Percentiles rank a stretch among this genome's conserved stretches.
These are phyloP conservation scores for Nerophis lumbriciformis DNA, from an alignment of 2,113 vertebrate genomes.

Conservation along the genomic window DNA sequence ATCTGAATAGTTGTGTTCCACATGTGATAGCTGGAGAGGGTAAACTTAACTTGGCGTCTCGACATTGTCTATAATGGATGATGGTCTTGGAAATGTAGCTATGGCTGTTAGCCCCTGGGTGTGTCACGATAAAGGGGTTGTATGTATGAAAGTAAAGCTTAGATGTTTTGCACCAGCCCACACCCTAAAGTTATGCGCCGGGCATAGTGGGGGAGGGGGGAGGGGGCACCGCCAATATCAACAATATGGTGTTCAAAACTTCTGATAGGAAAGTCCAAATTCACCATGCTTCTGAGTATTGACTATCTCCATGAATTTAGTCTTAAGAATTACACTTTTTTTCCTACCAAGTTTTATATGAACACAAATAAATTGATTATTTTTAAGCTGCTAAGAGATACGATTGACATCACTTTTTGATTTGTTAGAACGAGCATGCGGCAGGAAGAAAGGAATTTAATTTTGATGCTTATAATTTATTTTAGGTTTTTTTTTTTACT, in stretches of 20 bases:
- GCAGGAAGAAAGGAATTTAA: slow-evolving; percentile 17
- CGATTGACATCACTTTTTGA: slow-evolving; percentile 14
- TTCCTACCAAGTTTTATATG: background rate
- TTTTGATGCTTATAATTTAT: slow-evolving; percentile 24
- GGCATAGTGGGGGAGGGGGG: background rate
- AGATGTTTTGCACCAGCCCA: slow-evolving; percentile 39
- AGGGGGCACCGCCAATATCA: slow-evolving; percentile 13
- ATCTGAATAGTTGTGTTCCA: slow-evolving; percentile 38
- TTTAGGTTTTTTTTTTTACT: slow-evolving; percentile 12
- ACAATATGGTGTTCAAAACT: slow-evolving; percentile 1
- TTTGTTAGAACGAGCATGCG: slow-evolving; percentile 19
- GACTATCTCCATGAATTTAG: slow-evolving; percentile 13
- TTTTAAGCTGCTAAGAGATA: slow-evolving; percentile 13
- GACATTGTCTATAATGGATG: slow-evolving; percentile 43
- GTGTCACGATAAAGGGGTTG: slow-evolving; percentile 34
- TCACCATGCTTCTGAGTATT: slow-evolving; percentile 2
- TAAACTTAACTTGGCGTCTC: slow-evolving; percentile 38
- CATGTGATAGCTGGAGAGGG: slow-evolving; percentile 31
- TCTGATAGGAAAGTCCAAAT: background rate
- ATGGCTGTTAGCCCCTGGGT: slow-evolving; percentile 39
- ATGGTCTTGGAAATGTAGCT: slow-evolving; percentile 33
- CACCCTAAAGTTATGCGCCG: slow-evolving; percentile 21
- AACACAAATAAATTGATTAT: slow-evolving; percentile 16
- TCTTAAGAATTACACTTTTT: slow-evolving; percentile 13
- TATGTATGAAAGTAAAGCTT: slow-evolving; percentile 22